Conservation (phyloP, 2,797 vertebrate species). For the Pantherophis vulpinus region DNA sequence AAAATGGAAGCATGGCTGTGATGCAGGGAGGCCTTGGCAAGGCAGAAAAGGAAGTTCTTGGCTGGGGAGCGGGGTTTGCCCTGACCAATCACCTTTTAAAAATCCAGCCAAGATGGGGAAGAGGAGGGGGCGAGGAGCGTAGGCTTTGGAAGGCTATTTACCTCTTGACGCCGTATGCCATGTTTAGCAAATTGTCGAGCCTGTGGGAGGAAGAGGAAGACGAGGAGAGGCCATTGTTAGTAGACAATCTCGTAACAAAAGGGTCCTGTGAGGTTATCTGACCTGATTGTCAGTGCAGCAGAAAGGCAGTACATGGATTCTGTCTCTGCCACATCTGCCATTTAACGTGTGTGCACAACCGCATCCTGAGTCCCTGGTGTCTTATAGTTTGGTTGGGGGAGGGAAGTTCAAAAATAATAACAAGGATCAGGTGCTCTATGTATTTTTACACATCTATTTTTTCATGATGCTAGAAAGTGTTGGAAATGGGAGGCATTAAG, state of each 20-base stretch:
- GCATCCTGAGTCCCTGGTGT: background rate
- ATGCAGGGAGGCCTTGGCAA: background rate
- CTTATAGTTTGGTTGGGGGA: background rate
- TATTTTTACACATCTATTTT: background rate
- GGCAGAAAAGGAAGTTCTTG: background rate
- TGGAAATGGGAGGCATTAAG: background rate
- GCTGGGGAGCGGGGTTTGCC: background rate
- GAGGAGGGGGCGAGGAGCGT: slow-evolving; percentile 7
- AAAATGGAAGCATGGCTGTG: background rate
- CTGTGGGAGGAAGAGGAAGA: slow-evolving; percentile 86
- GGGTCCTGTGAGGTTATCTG: slow-evolving; percentile 1
- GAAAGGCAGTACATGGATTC: background rate
- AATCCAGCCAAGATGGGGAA: slow-evolving; percentile 29
- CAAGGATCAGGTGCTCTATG: background rate
- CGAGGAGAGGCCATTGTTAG: slow-evolving; percentile 83
- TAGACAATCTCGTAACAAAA: slow-evolving; percentile 67
- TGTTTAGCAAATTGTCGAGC: slow-evolving; percentile 99
- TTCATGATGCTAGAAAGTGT: background rate
- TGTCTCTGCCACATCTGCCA: background rate
- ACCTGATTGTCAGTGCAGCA: background rate
- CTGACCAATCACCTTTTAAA: slow-evolving; percentile 20
- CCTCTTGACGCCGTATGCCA: slow-evolving; percentile 98
- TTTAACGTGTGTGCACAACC: background rate
- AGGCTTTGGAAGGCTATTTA: slow-evolving; percentile 73
- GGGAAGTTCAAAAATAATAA: background rate